Conservation (phyloP, 2,797 vertebrate species). For the Anabacerthia variegaticeps region DNA sequence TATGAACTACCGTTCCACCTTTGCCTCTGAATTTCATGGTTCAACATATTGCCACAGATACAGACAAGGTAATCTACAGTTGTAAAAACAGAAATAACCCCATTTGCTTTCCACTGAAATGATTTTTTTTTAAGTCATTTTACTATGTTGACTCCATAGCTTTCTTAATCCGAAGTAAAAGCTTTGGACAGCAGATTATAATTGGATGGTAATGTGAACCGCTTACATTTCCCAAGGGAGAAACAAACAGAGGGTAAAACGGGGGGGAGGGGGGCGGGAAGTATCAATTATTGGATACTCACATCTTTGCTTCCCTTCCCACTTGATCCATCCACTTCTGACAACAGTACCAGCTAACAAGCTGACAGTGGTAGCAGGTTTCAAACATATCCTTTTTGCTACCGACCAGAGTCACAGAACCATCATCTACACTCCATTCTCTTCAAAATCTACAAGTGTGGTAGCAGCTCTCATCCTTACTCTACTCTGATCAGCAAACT, state of each 20-base stretch:
- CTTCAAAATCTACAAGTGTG: neutral
- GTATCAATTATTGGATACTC: neutral
- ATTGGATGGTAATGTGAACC: neutral
- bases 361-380: neutral
- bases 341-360: neutral
- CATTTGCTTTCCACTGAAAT: neutral
- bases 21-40: neutral
- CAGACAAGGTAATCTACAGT: neutral
- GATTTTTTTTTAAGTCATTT: neutral
- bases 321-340: neutral
- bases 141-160: neutral
- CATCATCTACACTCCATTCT: neutral
- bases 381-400: neutral
- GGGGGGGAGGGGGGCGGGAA: too few species aligned
- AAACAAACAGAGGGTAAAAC: neutral
- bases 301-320: neutral
- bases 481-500: neutral
- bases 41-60: neutral
- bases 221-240: neutral
- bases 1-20: neutral
- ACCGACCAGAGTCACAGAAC: neutral
- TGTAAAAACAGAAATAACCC: neutral
- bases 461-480: neutral
- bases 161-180: neutral
- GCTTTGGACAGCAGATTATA: neutral